These are phyloP conservation scores for Cuniculus paca DNA, from an alignment of 2,797 vertebrate genomes.

Conservation along the genomic window DNA sequence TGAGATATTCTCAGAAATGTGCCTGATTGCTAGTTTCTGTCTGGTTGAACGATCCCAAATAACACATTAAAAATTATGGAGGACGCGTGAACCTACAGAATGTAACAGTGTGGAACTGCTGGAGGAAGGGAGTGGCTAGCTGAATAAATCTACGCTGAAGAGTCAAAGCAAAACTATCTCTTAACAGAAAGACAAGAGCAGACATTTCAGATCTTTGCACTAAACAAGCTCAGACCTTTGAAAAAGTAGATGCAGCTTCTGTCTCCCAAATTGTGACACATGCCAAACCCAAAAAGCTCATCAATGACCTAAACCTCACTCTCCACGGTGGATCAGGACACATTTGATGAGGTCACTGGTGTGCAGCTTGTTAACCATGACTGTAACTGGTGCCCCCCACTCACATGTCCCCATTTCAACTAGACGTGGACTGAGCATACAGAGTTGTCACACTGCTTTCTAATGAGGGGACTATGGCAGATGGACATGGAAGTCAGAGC, in stretches of 20 bases:
- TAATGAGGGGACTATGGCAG: background rate
- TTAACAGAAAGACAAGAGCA: constrained; percentile 2
- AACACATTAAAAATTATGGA: constrained; percentile 81
- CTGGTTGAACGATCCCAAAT: constrained; percentile 76
- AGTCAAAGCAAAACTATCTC: constrained; percentile 37
- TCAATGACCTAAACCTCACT: background rate
- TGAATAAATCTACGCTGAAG: constrained; percentile 39
- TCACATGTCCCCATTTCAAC: background rate
- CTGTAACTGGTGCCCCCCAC: background rate
- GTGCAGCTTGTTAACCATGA: background rate
- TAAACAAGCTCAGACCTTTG: background rate
- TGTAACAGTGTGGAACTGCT: constrained; percentile 61
- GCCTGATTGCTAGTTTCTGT: constrained; percentile 71
- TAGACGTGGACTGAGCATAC: background rate
- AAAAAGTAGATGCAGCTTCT: background rate
- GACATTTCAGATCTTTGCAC: background rate
- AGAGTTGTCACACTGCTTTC: background rate
- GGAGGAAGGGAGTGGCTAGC: background rate
- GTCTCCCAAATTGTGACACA: background rate
- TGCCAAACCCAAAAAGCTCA: background rate
- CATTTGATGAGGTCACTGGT: background rate
- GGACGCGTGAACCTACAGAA: constrained; percentile 52
- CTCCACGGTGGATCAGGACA: background rate
- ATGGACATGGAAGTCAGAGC: background rate
- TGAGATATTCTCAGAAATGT: constrained; percentile 67